Conservation (phyloP, 2,888 invertebrate genomes). For the Epiblema foenella region DNA sequence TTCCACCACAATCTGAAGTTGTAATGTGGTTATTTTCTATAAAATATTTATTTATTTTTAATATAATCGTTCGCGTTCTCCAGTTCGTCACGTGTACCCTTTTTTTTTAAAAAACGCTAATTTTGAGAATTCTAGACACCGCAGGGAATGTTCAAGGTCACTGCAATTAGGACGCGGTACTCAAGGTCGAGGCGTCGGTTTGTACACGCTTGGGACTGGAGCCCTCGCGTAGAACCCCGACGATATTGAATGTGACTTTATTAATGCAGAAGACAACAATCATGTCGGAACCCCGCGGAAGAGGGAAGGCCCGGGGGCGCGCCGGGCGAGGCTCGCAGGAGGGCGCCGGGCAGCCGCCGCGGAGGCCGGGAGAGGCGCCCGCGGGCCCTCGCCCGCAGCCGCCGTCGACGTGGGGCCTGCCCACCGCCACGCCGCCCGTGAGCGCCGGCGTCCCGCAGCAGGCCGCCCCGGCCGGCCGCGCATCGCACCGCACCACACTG, state of each 20-base stretch:
- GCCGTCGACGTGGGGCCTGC: constrained; percentile 74
- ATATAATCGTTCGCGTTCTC: too few species aligned
- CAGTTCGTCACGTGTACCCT: too few species aligned
- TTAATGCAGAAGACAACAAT: background rate
- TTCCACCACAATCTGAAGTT: too few species aligned
- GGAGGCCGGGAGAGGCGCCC: constrained; percentile 54
- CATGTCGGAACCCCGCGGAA: constrained; percentile 64
- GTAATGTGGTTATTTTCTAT: too few species aligned
- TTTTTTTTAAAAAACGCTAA: too few species aligned
- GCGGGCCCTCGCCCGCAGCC: constrained; percentile 70
- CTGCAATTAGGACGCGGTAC: too few species aligned
- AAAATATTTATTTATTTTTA: too few species aligned
- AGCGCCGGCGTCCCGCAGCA: constrained; percentile 68
- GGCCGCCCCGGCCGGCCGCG: constrained; percentile 64
- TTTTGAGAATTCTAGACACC: background rate
- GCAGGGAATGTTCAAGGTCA: constrained; percentile 1
- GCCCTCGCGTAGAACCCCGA: too few species aligned
- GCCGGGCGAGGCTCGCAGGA: constrained; percentile 61
- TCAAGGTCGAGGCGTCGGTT: too few species aligned
- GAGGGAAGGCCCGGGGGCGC: constrained; percentile 67
- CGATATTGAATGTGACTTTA: too few species aligned
- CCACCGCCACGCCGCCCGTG: constrained; percentile 64
- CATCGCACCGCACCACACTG: constrained; percentile 66
- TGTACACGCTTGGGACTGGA: too few species aligned
- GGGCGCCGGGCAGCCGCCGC: constrained; percentile 54